Percentiles rank a stretch among this genome's conserved stretches.
Conservation (phyloP, 30 jellyfish, hydroid and myxozoan genomes). For the Rhopilema esculentum region DNA sequence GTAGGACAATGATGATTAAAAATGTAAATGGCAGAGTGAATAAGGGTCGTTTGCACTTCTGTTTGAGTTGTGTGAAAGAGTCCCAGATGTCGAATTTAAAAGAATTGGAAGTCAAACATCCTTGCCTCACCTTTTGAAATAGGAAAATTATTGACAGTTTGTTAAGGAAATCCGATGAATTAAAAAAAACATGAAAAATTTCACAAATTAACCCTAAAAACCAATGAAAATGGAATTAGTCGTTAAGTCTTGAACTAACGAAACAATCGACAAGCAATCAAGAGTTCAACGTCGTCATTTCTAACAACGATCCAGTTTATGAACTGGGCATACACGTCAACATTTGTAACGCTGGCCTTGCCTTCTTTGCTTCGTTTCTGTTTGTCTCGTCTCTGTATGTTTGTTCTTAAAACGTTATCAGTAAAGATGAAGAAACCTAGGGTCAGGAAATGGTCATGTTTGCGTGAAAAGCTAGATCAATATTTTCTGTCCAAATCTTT, state of each 20-base stretch:
- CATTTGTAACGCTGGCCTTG: neutral
- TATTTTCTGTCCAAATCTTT: neutral
- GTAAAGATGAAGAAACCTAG: neutral
- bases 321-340: neutral
- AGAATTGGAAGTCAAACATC: slow-evolving; percentile 43
- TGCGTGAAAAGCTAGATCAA: neutral
- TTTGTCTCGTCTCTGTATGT: neutral
- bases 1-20: slow-evolving; percentile 15
- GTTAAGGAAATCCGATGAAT: slow-evolving; percentile 47
- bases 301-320: neutral
- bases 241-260: neutral
- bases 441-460: neutral
- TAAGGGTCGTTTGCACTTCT: slow-evolving; percentile 49
- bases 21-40: slow-evolving; percentile 34
- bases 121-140: neutral
- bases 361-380: neutral
- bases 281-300: neutral
- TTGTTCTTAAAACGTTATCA: neutral
- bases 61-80: slow-evolving; percentile 43
- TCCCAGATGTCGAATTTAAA: slow-evolving; percentile 14
- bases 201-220: slow-evolving; percentile 50
- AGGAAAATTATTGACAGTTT: slow-evolving; percentile 24
- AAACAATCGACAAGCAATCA: neutral
- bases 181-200: slow-evolving; percentile 24
- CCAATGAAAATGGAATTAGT: slow-evolving; percentile 18